Base-by-base conservation (phyloP, 2,888 invertebrate species). In the Ophonus ardosiacus region DNA sequence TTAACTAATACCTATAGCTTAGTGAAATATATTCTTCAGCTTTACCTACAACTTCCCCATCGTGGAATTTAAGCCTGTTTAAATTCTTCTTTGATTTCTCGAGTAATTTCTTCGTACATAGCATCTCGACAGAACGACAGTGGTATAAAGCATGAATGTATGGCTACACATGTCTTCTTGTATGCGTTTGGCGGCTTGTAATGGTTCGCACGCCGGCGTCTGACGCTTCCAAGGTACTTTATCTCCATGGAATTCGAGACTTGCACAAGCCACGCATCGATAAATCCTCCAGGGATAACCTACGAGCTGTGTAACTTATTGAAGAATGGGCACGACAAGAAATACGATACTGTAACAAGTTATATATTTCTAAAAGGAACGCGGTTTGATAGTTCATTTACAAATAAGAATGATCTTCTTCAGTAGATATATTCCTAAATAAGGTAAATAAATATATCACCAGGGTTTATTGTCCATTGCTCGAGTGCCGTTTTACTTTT, bases 221-320 rank as follows among this genome's bases (percentile, higher is more conserved):
- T 51, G 43, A 7, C 13, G 43, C 43, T 0, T 51, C 24, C 31
- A n/a, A 59, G 31, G 79, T 24, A 40, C 59, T 79, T 79, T 79
- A 79, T 79, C 61, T 59, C 21, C 38, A 24, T 15, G 79, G 79
- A 79, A 79, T 79, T 61, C 79, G 57, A 79, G 59, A 61, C 79
- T 57, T 57, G 76, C 24, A 76, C 51, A 51, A 24, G 76, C 51
- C 76, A 78, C 79, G 79, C 79, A 79, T 18, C 59, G 61, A 51
- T 51, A 51, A 51, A 51, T 51, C 13, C 43, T 51, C 43, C 43
- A 51, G 43, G 43, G 43, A 51, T 51, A 51, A 18, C 40, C 71
- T 15, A 40, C 43, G 71, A 74, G 40, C 18, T 10, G 71, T 74
- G 71, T 43, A 43, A 31, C 10, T 51, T 51, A 51, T 51, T 51